Percentiles rank a stretch among this genome's conserved stretches.
Conservation (phyloP, 2,888 invertebrate species). For the Bugula neritina region DNA sequence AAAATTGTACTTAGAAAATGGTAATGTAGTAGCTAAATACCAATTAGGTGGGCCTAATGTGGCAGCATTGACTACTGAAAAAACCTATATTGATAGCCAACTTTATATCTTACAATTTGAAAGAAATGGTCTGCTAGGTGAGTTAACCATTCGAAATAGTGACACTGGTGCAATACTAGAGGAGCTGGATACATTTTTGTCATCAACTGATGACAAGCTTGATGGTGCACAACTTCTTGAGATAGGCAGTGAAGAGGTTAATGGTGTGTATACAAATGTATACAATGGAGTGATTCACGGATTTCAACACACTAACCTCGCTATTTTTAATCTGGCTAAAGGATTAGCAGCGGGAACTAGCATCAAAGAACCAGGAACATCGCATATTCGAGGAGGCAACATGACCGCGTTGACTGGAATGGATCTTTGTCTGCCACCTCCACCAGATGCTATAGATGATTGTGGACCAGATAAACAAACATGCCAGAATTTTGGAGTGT, state of each 20-base stretch:
- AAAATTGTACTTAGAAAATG: constrained; percentile 37
- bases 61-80: not conserved
- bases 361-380: not conserved
- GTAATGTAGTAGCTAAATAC: constrained; percentile 42
- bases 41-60: constrained; percentile 38
- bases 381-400: not conserved
- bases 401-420: not conserved
- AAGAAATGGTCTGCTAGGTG: constrained; percentile 39
- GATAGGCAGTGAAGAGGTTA: constrained; percentile 8
- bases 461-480: constrained; percentile 19
- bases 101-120: constrained; percentile 47
- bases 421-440: not conserved
- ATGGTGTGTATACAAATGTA: not conserved
- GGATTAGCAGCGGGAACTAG: not conserved
- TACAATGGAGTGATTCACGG: not conserved
- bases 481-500: constrained; percentile 36
- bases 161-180: not conserved
- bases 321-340: not conserved
- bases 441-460: not conserved
- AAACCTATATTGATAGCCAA: constrained; percentile 37
- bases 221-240: not conserved
- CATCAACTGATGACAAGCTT: not conserved
- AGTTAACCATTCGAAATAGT: constrained; percentile 36
- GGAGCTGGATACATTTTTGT: not conserved
- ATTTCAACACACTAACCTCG: not conserved